These are phyloP conservation scores for Scaptomyza graminum DNA, from an alignment of 1,140 invertebrate genomes.

Conservation along the genomic window DNA sequence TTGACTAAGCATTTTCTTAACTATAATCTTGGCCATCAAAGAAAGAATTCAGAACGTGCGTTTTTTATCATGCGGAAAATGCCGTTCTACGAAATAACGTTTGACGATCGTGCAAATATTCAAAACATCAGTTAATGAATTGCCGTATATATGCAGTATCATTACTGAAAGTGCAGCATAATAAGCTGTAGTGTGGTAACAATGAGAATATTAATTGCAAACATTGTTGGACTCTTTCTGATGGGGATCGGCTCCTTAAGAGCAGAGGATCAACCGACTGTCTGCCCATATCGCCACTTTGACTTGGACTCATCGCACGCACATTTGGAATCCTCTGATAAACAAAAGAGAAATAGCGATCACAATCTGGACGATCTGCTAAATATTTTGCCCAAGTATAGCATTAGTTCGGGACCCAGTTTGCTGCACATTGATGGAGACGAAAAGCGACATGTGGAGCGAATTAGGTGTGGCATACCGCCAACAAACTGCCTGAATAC, in stretches of 20 bases:
- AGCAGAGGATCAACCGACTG: constrained; percentile 1
- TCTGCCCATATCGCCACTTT: constrained; percentile 45
- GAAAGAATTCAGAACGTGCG: constrained; percentile 49
- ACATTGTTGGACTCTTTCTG: constrained; percentile 12
- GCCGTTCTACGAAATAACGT: constrained; percentile 24
- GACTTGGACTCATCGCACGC: not conserved
- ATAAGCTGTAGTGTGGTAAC: constrained; percentile 20
- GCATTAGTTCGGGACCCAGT: constrained; percentile 15
- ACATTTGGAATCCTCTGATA: constrained; percentile 4
- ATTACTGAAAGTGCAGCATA: constrained; percentile 29
- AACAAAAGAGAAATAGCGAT: constrained; percentile 43
- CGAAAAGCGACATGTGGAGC: constrained; percentile 7
- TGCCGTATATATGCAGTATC: constrained; percentile 48
- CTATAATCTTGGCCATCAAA: constrained; percentile 60
- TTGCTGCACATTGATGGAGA: constrained; percentile 23
- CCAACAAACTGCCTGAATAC: constrained; percentile 64
- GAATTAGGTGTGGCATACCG: constrained; percentile 57
- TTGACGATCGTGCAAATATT: constrained; percentile 50
- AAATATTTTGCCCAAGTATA: constrained; percentile 50
- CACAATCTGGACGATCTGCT: constrained; percentile 51
- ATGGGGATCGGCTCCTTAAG: constrained; percentile 3
- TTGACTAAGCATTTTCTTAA: constrained; percentile 27
- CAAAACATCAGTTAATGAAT: constrained; percentile 12
- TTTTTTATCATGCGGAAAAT: constrained; percentile 39
- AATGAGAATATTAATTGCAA: constrained; percentile 28